Evolutionary conservation across 2,888 invertebrate genomes (phyloP).

Genomic region (Neoitamus cyanurus): DNA sequence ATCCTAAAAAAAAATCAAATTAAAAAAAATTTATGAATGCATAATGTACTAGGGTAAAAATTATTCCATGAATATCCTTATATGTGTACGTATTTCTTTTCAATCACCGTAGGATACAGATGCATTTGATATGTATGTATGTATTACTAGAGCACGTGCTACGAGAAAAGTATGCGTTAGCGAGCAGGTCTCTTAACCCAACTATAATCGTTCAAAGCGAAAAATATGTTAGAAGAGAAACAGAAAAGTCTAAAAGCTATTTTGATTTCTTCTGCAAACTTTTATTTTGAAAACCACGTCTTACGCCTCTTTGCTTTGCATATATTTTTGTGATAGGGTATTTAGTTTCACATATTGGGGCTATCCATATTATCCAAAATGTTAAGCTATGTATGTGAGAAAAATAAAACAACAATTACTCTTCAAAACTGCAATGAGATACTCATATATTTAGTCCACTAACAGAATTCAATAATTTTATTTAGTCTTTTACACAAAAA

Average conservation of each 20-base stretch:
- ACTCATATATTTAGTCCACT: too few relatives aligned
- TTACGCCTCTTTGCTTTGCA: too few relatives aligned
- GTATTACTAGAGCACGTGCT: not conserved
- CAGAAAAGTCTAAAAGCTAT: not conserved
- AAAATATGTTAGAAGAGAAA: not conserved
- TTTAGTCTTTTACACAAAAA: too few relatives aligned
- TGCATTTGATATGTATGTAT: constrained; percentile 23
- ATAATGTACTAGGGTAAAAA: not conserved
- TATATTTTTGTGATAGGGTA: too few relatives aligned
- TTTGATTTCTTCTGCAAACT: not conserved
- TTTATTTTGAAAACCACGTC: not conserved
- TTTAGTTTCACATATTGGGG: too few relatives aligned
- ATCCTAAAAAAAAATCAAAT: constrained; percentile 12
- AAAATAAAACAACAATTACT: too few relatives aligned
- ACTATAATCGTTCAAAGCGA: not conserved
- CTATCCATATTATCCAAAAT: too few relatives aligned
- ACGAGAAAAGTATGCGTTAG: not conserved
- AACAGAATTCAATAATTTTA: too few relatives aligned
- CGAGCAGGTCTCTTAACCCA: not conserved
- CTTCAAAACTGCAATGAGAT: too few relatives aligned
- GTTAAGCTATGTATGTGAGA: too few relatives aligned
- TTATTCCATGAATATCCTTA: constrained; percentile 30
- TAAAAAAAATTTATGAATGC: constrained; percentile 26
- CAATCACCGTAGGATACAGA: not conserved
- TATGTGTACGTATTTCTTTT: constrained; percentile 18